Evolutionary conservation across 1,140 invertebrate genomes (phyloP), one percentile per base, ranked within the genome.

Genomic region (Saccostrea glomerata): DNA sequence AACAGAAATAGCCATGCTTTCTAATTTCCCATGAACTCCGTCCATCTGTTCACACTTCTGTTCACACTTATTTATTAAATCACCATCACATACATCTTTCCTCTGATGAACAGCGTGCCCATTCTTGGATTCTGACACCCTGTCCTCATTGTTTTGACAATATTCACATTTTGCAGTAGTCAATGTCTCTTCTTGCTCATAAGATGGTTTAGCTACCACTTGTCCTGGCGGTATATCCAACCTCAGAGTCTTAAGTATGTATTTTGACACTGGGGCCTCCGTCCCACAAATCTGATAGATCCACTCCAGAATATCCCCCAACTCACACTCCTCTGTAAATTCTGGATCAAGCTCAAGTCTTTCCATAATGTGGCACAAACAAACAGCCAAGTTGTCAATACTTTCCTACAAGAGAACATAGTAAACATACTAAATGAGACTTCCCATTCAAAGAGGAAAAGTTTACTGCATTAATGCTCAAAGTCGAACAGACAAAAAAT

Each of bases 261-360:
- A 13, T 9, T 77, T 23, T 77, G 70, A 77, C 23, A 77, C 25
- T 77, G 11, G 70, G 25, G 30, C 30, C 25, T 77, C 70, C 30
- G 25, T 30, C 30, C 70, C 70, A 77, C 70, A 77, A 15, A 77
- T 36, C 25, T 77, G 70, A 30, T 77, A 77, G 70, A 77, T 77
- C 70, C 70, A 77, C 70, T 77, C 70, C 30, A 77, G 70, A 77
- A 77, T 36, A 36, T 77, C 70, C 13, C 70, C 70, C 1, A 77
- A 77, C 4, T 77, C 70, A 40, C 70, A 77, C 15, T 77, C 70
- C 25, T 77, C 70, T 36, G 70, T 77, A 77, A 25, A 77, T 11
- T 77, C 70, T 13, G 70, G 70, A 77, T 77, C 70, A 30, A 15
- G 7, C 2, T 77, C 70, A 25, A 77, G 70, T 36, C 30, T 77